Percentiles rank a stretch among this genome's conserved stretches.
These are phyloP conservation scores for Pholis gunnellus DNA, from an alignment of 2,113 vertebrate genomes.

Conservation along the genomic window DNA sequence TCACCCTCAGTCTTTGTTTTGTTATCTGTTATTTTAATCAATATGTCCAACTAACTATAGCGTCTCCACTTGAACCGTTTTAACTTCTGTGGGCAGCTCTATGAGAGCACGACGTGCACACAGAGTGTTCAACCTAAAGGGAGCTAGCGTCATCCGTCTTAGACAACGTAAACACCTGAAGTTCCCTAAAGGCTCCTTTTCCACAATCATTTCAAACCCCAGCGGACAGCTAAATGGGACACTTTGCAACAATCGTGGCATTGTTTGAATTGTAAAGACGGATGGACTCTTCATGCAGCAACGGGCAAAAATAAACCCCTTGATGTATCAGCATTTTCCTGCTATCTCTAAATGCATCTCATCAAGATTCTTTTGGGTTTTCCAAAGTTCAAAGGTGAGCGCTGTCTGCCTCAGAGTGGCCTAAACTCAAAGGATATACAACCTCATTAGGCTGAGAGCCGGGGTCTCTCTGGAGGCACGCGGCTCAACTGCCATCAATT, in stretches of 20 bases:
- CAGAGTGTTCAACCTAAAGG: slow-evolving; percentile 20
- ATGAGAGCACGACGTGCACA: slow-evolving; percentile 1
- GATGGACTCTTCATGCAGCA: slow-evolving; percentile 21
- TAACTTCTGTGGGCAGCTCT: background rate
- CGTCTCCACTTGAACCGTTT: background rate
- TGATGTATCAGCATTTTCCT: background rate
- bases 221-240: slow-evolving; percentile 56
- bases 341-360: background rate
- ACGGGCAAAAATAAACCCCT: background rate
- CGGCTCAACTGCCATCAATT: slow-evolving; percentile 48
- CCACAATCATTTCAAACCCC: slow-evolving; percentile 61
- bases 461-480: background rate
- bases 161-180: slow-evolving; percentile 59
- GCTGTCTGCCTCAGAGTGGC: background rate
- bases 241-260: slow-evolving; percentile 36
- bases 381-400: slow-evolving; percentile 42
- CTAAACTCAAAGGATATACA: slow-evolving; percentile 36
- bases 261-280: slow-evolving; percentile 64
- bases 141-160: slow-evolving; percentile 39
- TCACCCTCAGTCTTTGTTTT: background rate
- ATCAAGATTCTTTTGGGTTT: background rate
- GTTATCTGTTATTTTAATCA: background rate
- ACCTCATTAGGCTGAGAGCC: slow-evolving; percentile 47
- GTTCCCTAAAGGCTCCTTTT: slow-evolving; percentile 35
- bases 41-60: slow-evolving; percentile 14